phyloP scores from a whole-genome alignment of 2,888 invertebrate genomes.

The Thymelicus acteon region DNA sequence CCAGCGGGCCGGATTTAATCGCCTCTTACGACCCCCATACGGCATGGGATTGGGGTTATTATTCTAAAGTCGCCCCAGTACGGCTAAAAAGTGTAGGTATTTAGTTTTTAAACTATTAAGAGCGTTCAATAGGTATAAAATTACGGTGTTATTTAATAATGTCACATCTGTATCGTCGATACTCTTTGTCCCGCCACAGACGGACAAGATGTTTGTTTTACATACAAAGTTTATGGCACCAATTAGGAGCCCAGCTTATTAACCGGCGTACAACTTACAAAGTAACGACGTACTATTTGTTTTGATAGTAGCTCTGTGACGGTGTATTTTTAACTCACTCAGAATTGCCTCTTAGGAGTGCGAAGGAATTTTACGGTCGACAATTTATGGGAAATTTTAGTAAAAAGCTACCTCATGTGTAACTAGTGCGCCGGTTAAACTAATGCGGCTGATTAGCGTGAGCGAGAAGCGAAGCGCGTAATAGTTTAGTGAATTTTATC shows the following conservation, averaged over 20 bases:
- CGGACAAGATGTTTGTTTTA: slow-evolving; percentile 73
- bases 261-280: slow-evolving; percentile 70
- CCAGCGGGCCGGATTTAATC: no score
- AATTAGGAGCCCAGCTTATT: slow-evolving; percentile 75
- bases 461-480: neutral
- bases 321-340: slow-evolving; percentile 52
- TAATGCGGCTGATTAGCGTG: neutral
- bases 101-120: no score
- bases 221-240: slow-evolving; percentile 73
- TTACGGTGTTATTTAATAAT: neutral
- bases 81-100: no score
- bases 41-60: no score
- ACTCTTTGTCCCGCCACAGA: slow-evolving; percentile 54
- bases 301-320: slow-evolving; percentile 60
- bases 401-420: slow-evolving; percentile 15
- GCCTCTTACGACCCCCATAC: no score
- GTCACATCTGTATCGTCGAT: neutral
- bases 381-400: slow-evolving; percentile 36
- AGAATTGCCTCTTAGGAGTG: slow-evolving; percentile 34
- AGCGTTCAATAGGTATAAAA: slow-evolving; percentile 7
- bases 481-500: no score
- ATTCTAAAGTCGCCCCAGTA: no score
- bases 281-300: slow-evolving; percentile 62
- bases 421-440: neutral
- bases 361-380: slow-evolving; percentile 34